Evolutionary conservation across 2,113 vertebrate species (phyloP).

Genomic region (Junco hyemalis): DNA sequence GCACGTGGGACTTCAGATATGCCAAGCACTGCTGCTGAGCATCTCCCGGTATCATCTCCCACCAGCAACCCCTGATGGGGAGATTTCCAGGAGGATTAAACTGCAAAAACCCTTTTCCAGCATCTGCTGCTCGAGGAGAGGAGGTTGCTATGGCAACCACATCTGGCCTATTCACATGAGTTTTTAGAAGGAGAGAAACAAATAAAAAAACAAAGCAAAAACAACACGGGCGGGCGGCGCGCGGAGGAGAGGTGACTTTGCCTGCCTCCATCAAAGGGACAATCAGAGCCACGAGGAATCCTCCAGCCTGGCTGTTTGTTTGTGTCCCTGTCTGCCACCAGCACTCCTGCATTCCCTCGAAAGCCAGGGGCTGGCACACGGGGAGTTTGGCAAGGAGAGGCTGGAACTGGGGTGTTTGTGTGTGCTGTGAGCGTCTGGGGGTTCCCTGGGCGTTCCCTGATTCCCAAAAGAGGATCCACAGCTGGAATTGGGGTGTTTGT

Average conservation of each 20-base stretch:
- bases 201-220: conserved; percentile 31
- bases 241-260: conserved; percentile 9
- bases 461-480: too few species aligned
- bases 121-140: conserved; percentile 19
- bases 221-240: not conserved
- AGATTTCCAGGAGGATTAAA: conserved; percentile 65
- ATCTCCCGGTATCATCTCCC: not conserved
- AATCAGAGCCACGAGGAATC: not conserved
- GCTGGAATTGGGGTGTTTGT: too few species aligned
- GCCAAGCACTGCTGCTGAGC: not conserved
- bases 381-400: not conserved
- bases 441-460: too few species aligned
- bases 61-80: conserved; percentile 9
- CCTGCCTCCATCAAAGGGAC: not conserved
- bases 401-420: rapidly evolving
- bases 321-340: not conserved
- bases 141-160: conserved; percentile 73
- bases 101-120: conserved; percentile 52
- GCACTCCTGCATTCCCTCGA: not conserved
- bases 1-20: not conserved
- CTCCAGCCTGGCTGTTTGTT: not conserved
- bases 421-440: too few species aligned
- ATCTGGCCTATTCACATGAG: conserved; percentile 56
- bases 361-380: not conserved
- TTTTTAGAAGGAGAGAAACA: conserved; percentile 34